Conservation (phyloP, 2,888 invertebrate genomes). For the Ligdia adustata region DNA sequence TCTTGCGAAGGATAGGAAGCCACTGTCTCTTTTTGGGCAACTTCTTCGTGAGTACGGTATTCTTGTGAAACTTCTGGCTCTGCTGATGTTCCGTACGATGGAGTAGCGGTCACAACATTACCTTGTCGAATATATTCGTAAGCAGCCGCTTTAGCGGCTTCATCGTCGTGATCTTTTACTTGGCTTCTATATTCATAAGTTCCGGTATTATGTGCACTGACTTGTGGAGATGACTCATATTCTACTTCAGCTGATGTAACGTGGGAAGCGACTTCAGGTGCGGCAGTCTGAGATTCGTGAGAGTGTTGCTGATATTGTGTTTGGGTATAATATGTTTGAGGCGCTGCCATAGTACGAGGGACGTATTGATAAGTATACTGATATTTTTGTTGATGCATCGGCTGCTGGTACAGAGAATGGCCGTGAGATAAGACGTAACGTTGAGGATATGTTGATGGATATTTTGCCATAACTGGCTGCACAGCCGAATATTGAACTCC, state of each 20-base stretch:
- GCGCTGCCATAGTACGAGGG: constrained; percentile 50
- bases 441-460: constrained; percentile 63
- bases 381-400: constrained; percentile 59
- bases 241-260: constrained; percentile 43
- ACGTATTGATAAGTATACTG: constrained; percentile 67
- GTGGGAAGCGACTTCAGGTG: constrained; percentile 40
- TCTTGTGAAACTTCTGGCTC: constrained; percentile 39
- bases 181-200: constrained; percentile 29
- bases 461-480: constrained; percentile 77
- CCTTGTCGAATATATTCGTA: constrained; percentile 33
- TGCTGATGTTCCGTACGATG: constrained; percentile 8
- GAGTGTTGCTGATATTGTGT: constrained; percentile 59
- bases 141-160: constrained; percentile 36
- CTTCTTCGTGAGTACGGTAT: constrained; percentile 51
- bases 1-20: constrained; percentile 53
- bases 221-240: constrained; percentile 51
- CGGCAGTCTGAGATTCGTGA: constrained; percentile 38
- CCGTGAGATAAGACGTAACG: constrained; percentile 57
- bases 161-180: constrained; percentile 44
- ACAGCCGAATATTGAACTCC: constrained; percentile 78
- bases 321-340: constrained; percentile 61
- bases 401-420: constrained; percentile 61
- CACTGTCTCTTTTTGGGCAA: constrained; percentile 50
- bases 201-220: constrained; percentile 22
- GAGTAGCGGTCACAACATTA: constrained; percentile 33